Conservation (phyloP, 2,888 invertebrate species). For the Pollenia labialis region DNA sequence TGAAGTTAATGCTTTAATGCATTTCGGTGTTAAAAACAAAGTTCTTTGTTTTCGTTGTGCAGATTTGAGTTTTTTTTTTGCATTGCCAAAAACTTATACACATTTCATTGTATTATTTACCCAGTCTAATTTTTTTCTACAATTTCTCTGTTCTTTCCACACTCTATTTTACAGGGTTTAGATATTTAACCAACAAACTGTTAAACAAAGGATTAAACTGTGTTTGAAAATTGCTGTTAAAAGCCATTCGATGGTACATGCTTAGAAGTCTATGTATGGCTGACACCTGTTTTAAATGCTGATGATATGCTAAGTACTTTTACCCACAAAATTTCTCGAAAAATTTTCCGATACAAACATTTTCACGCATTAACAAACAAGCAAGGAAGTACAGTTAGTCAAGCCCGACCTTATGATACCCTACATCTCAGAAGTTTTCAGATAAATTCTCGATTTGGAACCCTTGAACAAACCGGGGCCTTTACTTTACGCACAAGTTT, state of each 20-base stretch:
- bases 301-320: constrained; percentile 74
- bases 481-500: too few relatives aligned
- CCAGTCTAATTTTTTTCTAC: background rate
- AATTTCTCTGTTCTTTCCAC: too few relatives aligned
- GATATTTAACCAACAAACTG: constrained; percentile 31
- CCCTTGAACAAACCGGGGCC: too few relatives aligned
- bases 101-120: constrained; percentile 47
- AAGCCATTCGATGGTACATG: constrained; percentile 56
- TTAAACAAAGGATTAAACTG: constrained; percentile 69
- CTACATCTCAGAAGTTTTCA: too few relatives aligned
- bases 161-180: background rate
- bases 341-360: background rate
- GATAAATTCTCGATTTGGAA: too few relatives aligned
- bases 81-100: constrained; percentile 34
- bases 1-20: constrained; percentile 64
- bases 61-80: constrained; percentile 31
- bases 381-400: too few relatives aligned
- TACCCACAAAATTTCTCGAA: constrained; percentile 54
- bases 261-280: constrained; percentile 23
- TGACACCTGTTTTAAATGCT: constrained; percentile 74
- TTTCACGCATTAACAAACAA: background rate
- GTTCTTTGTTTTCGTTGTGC: background rate
- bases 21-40: constrained; percentile 47
- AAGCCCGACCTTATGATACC: too few relatives aligned
- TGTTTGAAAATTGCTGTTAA: constrained; percentile 60